Base-by-base conservation (phyloP, 2,888 invertebrate species). In the Apoderus coryli region DNA sequence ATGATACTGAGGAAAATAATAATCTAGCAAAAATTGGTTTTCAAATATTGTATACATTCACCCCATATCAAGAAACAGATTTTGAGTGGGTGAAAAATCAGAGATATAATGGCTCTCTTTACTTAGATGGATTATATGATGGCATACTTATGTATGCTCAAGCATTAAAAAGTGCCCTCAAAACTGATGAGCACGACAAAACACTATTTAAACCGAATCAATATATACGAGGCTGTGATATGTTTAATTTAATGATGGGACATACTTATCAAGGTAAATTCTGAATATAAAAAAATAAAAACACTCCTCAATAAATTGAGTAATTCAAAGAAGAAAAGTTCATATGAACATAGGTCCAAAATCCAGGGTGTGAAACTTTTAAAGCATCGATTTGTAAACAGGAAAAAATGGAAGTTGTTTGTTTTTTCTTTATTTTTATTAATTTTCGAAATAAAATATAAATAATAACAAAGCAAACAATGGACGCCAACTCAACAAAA, bases 91-190 rank as follows among this genome's bases (percentile, higher is more conserved):
- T 84, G 48, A 84, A 85, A 54, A 61, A 70, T 27, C 70, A 76
- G 34, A 85, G 86, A 49, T 67, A 76, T 55, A 78, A 36, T 19
- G 55, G 54, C 16, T 43, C 47, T 12, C 53, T 50, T 19, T 54
- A 50, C 39, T 38, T 57, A 24, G 52, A 56, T 32, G 90, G 93
- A 2, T 89, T 96, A 59, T 92, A 93, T 59, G 95, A 98, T 50
- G 93, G 93, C 0, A 88, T 96, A 7, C 65, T 95, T 0, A 70
- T 98, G 19, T 96, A 93, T 57, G 85, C 90, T 0, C 67, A 84
- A 33, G 92, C 92, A 0, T 63, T 96, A 4, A 92, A 90, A 52
- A 82, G 89, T 43, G 88, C 88, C 13, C 62, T 93, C 23, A 53
- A 64, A 52, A 16, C 44, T 19, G 47, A 54, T 4, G 44, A 45